A percentile compares a stretch with the other conserved stretches of the same genome.
phyloP scores from a whole-genome alignment of 2,797 vertebrate species.

The Clarias laeviceps region DNA sequence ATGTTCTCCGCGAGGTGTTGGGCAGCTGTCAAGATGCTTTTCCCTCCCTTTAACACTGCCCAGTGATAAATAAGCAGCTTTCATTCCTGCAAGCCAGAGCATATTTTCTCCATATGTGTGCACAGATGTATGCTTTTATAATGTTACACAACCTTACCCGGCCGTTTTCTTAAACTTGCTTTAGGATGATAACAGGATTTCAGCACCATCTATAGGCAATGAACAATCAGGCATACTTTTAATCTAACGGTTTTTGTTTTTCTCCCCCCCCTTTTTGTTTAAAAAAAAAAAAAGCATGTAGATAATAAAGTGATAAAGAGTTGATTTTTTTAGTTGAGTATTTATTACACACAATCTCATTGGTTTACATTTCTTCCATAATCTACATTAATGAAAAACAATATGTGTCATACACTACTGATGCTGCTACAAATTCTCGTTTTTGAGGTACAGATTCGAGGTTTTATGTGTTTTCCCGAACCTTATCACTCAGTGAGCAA shows the following conservation, averaged over 20 bases:
- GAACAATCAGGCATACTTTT: background rate
- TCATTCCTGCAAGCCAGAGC: background rate
- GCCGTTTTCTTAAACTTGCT: background rate
- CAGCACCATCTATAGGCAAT: slow-evolving; percentile 37
- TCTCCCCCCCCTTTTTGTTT: background rate
- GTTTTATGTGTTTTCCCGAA: background rate
- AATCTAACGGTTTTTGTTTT: background rate
- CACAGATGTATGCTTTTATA: slow-evolving; percentile 1
- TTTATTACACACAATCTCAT: slow-evolving; percentile 22
- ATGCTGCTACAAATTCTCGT: background rate
- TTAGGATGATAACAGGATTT: background rate
- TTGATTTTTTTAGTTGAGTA: background rate
- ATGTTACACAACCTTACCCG: background rate
- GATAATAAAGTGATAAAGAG: background rate
- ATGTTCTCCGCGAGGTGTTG: slow-evolving; percentile 6
- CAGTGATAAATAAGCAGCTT: background rate
- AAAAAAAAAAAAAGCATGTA: background rate
- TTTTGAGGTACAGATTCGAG: background rate
- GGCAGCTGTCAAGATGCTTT: background rate
- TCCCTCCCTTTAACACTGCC: background rate
- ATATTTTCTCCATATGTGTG: background rate
- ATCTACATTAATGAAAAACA: background rate
- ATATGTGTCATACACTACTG: background rate
- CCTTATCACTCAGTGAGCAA: background rate
- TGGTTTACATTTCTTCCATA: background rate